phyloP scores from a whole-genome alignment of 2,113 vertebrate genomes.

The Cynopterus brachyotis region DNA sequence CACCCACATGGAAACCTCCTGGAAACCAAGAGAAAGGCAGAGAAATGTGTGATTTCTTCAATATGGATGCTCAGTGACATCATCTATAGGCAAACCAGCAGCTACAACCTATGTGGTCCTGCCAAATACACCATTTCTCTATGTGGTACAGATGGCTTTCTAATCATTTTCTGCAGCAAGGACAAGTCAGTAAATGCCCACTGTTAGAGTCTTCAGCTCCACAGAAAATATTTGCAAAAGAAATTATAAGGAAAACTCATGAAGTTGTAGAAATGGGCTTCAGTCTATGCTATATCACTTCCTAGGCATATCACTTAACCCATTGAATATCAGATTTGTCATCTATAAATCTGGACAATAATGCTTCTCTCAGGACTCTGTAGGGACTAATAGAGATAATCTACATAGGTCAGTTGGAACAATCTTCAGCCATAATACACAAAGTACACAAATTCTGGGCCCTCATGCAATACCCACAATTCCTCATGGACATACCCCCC shows the following conservation, averaged over 20 bases:
- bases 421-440: neutral
- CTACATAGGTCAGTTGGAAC: neutral
- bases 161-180: neutral
- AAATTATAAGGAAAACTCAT: neutral
- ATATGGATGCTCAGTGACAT: neutral
- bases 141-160: neutral
- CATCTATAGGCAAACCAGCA: neutral
- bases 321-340: neutral
- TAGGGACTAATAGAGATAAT: neutral
- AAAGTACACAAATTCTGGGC: neutral
- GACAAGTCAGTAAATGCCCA: neutral
- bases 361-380: neutral
- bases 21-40: neutral
- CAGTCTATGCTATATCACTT: neutral
- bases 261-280: neutral
- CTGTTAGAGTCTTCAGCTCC: neutral
- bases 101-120: rapidly evolving
- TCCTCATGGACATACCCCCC: conserved; percentile 16
- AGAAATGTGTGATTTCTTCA: neutral
- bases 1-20: neutral
- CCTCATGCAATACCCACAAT: neutral
- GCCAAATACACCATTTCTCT: neutral
- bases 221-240: neutral
- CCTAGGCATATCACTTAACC: neutral
- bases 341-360: neutral